Evolutionary conservation across 2,113 vertebrate species (phyloP).

Genomic region (Gopherus flavomarginatus): DNA sequence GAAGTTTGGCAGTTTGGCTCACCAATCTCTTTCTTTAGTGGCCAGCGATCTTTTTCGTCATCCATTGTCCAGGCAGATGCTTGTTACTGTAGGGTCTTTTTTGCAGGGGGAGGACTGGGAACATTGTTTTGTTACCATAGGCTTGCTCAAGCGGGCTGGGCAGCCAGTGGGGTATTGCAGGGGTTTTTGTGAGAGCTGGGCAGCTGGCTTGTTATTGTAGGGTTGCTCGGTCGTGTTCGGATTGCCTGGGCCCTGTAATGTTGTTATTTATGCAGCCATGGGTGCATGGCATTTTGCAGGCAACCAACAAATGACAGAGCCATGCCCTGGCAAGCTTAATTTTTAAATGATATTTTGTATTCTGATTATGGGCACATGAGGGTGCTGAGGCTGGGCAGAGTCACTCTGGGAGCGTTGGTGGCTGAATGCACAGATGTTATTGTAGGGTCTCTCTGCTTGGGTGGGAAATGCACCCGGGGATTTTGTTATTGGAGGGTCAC

Average conservation of each 20-base stretch:
- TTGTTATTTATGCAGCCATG: not conserved
- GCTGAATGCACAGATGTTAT: not conserved
- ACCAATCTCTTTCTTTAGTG: not conserved
- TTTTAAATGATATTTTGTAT: not conserved
- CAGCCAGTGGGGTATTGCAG: not conserved
- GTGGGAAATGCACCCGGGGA: not conserved
- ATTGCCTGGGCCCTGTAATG: not conserved
- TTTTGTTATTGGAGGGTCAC: not conserved
- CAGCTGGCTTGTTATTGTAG: not conserved
- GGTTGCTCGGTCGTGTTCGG: not conserved
- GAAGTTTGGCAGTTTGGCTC: not conserved
- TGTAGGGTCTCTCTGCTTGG: not conserved
- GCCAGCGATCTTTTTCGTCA: not conserved
- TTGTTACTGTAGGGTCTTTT: not conserved
- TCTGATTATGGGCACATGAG: not conserved
- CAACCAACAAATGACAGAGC: not conserved
- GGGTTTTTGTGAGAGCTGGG: not conserved
- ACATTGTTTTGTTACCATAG: not conserved
- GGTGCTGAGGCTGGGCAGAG: not conserved
- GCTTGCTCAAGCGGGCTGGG: not conserved
- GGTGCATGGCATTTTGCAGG: not conserved
- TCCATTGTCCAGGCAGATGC: not conserved
- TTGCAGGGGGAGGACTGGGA: not conserved
- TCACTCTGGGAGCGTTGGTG: not conserved
- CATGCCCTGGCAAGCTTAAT: not conserved